Conservation (phyloP, 2,113 vertebrate species). For the Kryptolebias marmoratus region DNA sequence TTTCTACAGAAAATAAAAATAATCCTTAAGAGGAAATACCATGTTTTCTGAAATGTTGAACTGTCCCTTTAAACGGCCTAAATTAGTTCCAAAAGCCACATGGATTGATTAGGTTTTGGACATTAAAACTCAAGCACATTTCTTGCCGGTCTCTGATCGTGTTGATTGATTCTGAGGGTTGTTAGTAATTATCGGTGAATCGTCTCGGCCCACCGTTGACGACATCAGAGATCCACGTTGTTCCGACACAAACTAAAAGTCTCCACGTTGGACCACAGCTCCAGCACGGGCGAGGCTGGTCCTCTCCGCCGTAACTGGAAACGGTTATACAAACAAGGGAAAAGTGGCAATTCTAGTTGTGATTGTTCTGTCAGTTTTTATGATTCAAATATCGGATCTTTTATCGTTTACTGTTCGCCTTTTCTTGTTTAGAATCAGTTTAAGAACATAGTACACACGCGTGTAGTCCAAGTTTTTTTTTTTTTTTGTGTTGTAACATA, state of each 20-base stretch:
- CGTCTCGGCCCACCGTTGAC: background rate
- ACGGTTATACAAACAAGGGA: conserved; percentile 61
- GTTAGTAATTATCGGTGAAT: background rate
- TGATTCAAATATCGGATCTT: conserved; percentile 29
- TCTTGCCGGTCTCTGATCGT: background rate
- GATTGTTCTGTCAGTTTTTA: conserved; percentile 41
- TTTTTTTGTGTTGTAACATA: conserved; percentile 39
- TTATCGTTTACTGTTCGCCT: conserved; percentile 2
- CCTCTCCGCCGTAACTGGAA: conserved; percentile 43
- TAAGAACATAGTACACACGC: conserved; percentile 25
- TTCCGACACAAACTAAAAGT: conserved; percentile 32
- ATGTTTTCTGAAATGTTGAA: too few relatives aligned
- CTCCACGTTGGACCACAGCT: conserved; percentile 20
- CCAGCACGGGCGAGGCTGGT: conserved; percentile 64
- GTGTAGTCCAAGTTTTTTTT: conserved; percentile 28
- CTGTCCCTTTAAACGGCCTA: too few relatives aligned
- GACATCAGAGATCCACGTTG: background rate
- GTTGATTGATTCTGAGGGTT: background rate
- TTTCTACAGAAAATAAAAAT: background rate
- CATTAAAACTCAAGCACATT: background rate
- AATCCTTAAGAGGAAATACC: too few relatives aligned
- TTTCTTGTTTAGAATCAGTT: conserved; percentile 21
- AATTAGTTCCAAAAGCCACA: background rate
- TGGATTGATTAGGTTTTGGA: background rate
- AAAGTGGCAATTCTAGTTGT: conserved; percentile 70